phyloP scores from a whole-genome alignment of 2,888 invertebrate species.

The Geotrupes spiniger region DNA sequence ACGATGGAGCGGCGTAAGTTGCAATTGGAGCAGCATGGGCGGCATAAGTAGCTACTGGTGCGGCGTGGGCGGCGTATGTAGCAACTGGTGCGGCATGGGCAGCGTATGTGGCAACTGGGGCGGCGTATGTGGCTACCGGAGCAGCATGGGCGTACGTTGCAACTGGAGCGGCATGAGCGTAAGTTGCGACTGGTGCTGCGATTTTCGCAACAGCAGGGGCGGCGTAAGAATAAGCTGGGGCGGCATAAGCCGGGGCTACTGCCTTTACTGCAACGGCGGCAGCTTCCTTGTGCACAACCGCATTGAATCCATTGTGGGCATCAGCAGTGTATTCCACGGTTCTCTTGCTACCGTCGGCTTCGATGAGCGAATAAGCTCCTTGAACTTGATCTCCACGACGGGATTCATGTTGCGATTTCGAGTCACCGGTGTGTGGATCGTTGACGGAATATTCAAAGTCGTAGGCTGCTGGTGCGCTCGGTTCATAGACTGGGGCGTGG shows the following conservation, averaged over 20 bases:
- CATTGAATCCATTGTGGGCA: constrained; percentile 54
- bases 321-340: constrained; percentile 55
- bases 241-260: constrained; percentile 29
- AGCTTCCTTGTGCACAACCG: constrained; percentile 52
- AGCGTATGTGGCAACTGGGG: constrained; percentile 43
- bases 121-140: constrained; percentile 35
- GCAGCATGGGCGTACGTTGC: constrained; percentile 29
- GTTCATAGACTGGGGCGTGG: constrained; percentile 38
- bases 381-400: constrained; percentile 54
- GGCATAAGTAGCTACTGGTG: constrained; percentile 32
- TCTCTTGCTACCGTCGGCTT: constrained; percentile 53
- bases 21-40: constrained; percentile 33
- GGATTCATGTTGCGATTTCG: constrained; percentile 53
- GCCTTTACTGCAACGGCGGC: constrained; percentile 38
- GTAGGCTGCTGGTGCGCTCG: constrained; percentile 50
- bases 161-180: constrained; percentile 28
- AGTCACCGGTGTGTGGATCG: constrained; percentile 54
- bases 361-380: constrained; percentile 53
- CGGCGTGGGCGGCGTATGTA: constrained; percentile 32
- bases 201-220: constrained; percentile 26
- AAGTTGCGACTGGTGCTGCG: constrained; percentile 29
- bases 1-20: constrained; percentile 27
- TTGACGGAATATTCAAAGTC: constrained; percentile 51
- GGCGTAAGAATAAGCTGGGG: constrained; percentile 29
- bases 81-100: constrained; percentile 37